These are phyloP conservation scores for Euclidia mi DNA, from an alignment of 2,888 invertebrate genomes.

Conservation along the genomic window DNA sequence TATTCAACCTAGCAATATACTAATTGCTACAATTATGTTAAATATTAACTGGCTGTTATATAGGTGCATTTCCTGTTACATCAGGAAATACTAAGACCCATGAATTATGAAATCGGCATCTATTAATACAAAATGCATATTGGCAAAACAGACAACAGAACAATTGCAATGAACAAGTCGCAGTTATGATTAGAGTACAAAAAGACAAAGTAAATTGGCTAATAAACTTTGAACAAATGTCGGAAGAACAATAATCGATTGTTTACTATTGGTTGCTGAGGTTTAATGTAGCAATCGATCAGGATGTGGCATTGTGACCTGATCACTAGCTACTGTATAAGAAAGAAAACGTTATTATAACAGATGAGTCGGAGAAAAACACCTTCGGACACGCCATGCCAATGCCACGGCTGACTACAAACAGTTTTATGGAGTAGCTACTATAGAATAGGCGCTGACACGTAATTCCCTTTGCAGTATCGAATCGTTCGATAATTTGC, in stretches of 20 bases:
- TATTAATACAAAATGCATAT: constrained; percentile 2
- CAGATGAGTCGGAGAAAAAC: constrained; percentile 54
- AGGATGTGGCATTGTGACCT: constrained; percentile 63
- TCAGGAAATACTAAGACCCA: constrained; percentile 8
- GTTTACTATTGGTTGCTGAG: constrained; percentile 47
- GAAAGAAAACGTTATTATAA: constrained; percentile 64
- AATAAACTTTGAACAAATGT: constrained; percentile 45
- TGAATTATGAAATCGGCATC: not conserved
- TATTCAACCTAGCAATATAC: constrained; percentile 21
- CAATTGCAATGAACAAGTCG: not conserved
- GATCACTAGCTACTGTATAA: constrained; percentile 43
- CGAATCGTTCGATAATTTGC: constrained; percentile 55
- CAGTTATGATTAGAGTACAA: constrained; percentile 14
- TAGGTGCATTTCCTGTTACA: constrained; percentile 36
- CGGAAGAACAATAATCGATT: constrained; percentile 56
- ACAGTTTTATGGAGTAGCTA: constrained; percentile 57
- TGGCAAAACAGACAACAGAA: not conserved
- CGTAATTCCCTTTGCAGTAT: constrained; percentile 47
- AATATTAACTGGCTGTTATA: constrained; percentile 29
- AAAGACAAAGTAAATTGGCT: constrained; percentile 29
- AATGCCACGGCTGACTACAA: constrained; percentile 61
- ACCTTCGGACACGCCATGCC: constrained; percentile 61
- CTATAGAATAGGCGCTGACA: constrained; percentile 49
- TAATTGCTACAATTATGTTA: constrained; percentile 33
- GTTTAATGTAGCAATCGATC: constrained; percentile 65